A percentile compares a stretch with the other conserved stretches of the same genome.
phyloP scores from a whole-genome alignment of 2,888 invertebrate genomes.

The Meloe dianella region DNA sequence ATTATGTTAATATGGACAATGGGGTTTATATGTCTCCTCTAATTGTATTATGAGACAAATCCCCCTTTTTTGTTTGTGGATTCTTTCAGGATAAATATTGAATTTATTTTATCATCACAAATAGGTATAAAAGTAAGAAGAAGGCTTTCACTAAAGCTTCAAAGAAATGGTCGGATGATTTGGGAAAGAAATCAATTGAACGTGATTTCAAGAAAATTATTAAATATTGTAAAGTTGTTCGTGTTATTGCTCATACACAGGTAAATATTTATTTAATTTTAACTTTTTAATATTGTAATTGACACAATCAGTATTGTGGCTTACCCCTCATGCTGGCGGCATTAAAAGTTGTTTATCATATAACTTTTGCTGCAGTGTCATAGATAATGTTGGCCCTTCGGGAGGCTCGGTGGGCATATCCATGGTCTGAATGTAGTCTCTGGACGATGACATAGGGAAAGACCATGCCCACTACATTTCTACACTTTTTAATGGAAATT shows the following conservation, averaged over 20 bases:
- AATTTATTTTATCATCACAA: constrained; percentile 18
- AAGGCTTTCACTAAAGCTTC: constrained; percentile 99
- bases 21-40: constrained; percentile 69
- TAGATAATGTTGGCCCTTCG: constrained; percentile 66
- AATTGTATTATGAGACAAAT: constrained; percentile 69
- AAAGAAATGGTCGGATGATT: constrained; percentile 98
- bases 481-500: constrained; percentile 15
- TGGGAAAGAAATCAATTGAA: constrained; percentile 96
- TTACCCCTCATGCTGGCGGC: constrained; percentile 58
- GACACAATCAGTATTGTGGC: constrained; percentile 56
- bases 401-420: constrained; percentile 72
- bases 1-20: constrained; percentile 46
- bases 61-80: constrained; percentile 49
- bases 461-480: constrained; percentile 73
- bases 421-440: constrained; percentile 74
- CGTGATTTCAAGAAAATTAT: constrained; percentile 96
- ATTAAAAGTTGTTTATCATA: constrained; percentile 39
- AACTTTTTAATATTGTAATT: constrained; percentile 19
- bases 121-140: constrained; percentile 99
- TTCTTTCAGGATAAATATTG: constrained; percentile 4
- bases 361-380: constrained; percentile 65
- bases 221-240: constrained; percentile 96
- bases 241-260: constrained; percentile 98
- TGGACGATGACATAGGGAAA: constrained; percentile 72
- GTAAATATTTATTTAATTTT: constrained; percentile 60